Evolutionary conservation across 1,140 invertebrate genomes (phyloP).

Genomic region (Drosophila pectinifera): DNA sequence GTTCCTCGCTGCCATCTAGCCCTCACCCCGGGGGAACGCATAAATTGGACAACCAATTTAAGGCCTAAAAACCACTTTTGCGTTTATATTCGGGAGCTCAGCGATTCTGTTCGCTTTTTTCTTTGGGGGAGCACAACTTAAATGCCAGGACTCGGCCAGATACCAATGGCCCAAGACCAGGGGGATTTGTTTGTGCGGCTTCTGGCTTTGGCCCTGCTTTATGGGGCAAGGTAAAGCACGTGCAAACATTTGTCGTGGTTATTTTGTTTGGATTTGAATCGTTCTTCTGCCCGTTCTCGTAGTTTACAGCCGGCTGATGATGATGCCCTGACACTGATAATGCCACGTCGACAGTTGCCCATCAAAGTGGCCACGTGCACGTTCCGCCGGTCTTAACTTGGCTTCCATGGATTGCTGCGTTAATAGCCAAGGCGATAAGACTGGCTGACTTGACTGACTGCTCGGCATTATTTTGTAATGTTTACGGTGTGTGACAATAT

Average conservation of each 20-base stretch:
- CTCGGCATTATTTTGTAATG: conserved; percentile 40
- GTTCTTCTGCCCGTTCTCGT: conserved; percentile 40
- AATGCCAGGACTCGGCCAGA: conserved; percentile 55
- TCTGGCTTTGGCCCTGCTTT: conserved; percentile 55
- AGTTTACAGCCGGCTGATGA: conserved; percentile 77
- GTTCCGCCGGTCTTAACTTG: conserved; percentile 65
- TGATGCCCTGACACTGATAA: conserved; percentile 68
- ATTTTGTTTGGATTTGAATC: conserved; percentile 82
- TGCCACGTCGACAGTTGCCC: conserved; percentile 51
- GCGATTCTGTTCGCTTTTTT: conserved; percentile 21
- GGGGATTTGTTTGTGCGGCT: conserved; percentile 56
- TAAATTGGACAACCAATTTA: conserved; percentile 83
- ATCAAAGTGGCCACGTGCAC: conserved; percentile 62
- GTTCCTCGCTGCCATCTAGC: conserved; percentile 19
- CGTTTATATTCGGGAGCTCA: conserved; percentile 75
- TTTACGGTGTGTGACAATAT: conserved; percentile 57
- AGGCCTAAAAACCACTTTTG: conserved; percentile 81
- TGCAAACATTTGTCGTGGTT: conserved; percentile 81
- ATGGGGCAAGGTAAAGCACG: conserved; percentile 75
- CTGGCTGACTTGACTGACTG: conserved; percentile 44
- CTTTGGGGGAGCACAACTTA: conserved; percentile 44
- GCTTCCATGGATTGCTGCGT: conserved; percentile 72
- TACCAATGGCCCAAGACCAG: conserved; percentile 33
- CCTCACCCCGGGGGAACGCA: conserved; percentile 56
- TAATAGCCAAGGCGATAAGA: conserved; percentile 74